Percentiles rank a stretch among this genome's conserved stretches.
Evolutionary conservation across 2,797 vertebrate species (phyloP).

Genomic region (Enteromius anoplus): DNA sequence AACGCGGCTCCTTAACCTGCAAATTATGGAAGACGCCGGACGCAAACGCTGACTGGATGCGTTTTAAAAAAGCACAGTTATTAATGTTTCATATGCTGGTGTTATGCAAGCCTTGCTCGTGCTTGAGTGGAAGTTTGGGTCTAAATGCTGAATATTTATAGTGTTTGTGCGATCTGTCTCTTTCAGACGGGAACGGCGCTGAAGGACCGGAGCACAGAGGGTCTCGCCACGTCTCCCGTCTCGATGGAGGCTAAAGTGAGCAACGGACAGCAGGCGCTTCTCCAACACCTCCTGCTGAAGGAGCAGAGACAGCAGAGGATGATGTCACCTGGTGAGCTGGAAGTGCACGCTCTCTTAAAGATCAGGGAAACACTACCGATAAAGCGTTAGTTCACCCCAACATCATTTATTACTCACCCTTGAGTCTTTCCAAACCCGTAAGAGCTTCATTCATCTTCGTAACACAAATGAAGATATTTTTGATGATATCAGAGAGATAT

Average conservation of each 20-base stretch:
- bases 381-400: too few relatives aligned
- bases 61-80: slow-evolving; percentile 23
- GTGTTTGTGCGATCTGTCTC: neutral
- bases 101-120: neutral
- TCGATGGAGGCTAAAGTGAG: slow-evolving; percentile 89
- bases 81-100: slow-evolving; percentile 20
- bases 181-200: slow-evolving; percentile 84
- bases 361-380: too few relatives aligned
- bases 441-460: too few relatives aligned
- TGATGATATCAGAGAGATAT: too few relatives aligned
- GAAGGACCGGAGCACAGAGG: slow-evolving; percentile 88
- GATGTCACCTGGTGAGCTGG: slow-evolving; percentile 85
- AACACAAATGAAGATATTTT: too few relatives aligned
- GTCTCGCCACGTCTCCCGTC: slow-evolving; percentile 76
- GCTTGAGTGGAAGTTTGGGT: neutral
- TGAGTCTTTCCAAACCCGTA: too few relatives aligned
- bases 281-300: slow-evolving; percentile 96
- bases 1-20: neutral
- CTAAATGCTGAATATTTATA: neutral
- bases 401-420: too few relatives aligned
- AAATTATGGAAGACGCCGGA: neutral
- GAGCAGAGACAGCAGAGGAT: slow-evolving; percentile 97
- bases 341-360: neutral
- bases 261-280: slow-evolving; percentile 94
- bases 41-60: neutral